These are phyloP conservation scores for Gouania willdenowi DNA, from an alignment of 2,797 vertebrate genomes.

Conservation along the genomic window DNA sequence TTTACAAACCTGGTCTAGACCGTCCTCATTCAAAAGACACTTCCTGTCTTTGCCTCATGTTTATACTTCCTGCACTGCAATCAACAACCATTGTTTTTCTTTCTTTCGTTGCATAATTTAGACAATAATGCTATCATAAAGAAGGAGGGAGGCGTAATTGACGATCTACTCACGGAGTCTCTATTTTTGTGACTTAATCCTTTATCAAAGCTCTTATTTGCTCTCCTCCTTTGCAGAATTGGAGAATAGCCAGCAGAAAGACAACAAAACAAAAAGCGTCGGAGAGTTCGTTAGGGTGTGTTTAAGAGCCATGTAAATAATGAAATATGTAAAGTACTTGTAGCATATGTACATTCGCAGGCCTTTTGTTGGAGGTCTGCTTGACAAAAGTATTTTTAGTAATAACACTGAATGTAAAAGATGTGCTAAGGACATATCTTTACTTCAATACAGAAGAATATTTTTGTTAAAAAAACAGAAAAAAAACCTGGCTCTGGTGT, in stretches of 20 bases:
- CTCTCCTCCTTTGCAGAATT: conserved; percentile 68
- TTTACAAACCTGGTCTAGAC: conserved; percentile 66
- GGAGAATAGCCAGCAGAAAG: conserved; percentile 64
- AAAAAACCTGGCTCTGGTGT: conserved; percentile 60
- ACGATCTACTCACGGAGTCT: conserved; percentile 60
- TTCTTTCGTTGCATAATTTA: conserved; percentile 50
- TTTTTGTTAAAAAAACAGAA: conserved; percentile 79
- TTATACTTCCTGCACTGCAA: conserved; percentile 73
- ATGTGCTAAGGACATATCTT: conserved; percentile 79
- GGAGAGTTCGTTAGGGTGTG: conserved; percentile 54
- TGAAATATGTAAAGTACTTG: conserved; percentile 87
- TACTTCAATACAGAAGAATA: conserved; percentile 80
- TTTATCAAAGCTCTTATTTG: conserved; percentile 37
- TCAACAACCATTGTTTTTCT: conserved; percentile 41
- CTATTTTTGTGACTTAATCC: conserved; percentile 51
- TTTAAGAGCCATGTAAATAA: conserved; percentile 95
- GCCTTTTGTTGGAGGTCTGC: conserved; percentile 81
- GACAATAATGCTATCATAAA: conserved; percentile 52
- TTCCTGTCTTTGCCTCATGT: conserved; percentile 45
- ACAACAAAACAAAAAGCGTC: conserved; percentile 71
- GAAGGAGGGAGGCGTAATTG: conserved; percentile 50
- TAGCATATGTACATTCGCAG: conserved; percentile 98
- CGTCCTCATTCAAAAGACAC: conserved; percentile 47
- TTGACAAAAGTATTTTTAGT: conserved; percentile 94
- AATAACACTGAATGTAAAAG: conserved; percentile 95